Evolutionary conservation across 2,888 invertebrate species (phyloP).

Genomic region (Ectobius pallidus): DNA sequence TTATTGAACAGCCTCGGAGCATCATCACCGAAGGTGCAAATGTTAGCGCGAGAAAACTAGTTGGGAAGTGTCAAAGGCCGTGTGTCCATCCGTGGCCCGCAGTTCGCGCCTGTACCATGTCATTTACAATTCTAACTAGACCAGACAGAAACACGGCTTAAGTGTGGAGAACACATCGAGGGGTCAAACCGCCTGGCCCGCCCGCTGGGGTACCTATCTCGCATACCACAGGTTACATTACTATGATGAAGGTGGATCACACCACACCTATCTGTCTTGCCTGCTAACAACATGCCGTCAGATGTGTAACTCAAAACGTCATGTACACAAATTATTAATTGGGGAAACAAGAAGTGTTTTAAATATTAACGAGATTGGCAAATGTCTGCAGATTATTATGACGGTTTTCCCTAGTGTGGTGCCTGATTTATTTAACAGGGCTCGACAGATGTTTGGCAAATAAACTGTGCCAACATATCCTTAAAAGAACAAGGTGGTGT

Average conservation of each 20-base stretch:
- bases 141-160: slow-evolving; percentile 19
- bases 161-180: neutral
- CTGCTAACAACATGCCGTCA: too few species aligned
- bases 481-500: too few species aligned
- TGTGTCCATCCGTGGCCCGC: neutral
- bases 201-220: neutral
- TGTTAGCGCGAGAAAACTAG: neutral
- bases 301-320: neutral
- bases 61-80: slow-evolving; percentile 9
- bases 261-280: neutral
- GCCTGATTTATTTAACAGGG: too few species aligned
- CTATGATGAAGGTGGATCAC: neutral
- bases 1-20: neutral
- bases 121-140: slow-evolving; percentile 32
- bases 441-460: too few species aligned
- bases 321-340: neutral
- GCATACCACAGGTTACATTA: neutral
- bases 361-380: too few species aligned
- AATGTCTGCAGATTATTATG: too few species aligned
- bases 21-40: too few species aligned
- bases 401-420: too few species aligned
- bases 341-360: too few species aligned
- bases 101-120: neutral
- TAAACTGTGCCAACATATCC: too few species aligned
- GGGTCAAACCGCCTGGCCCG: neutral